Percentiles rank a stretch among this genome's conserved stretches.
phyloP scores from a whole-genome alignment of 2,113 vertebrate genomes.

The Sterrhoptilus dennistouni region DNA sequence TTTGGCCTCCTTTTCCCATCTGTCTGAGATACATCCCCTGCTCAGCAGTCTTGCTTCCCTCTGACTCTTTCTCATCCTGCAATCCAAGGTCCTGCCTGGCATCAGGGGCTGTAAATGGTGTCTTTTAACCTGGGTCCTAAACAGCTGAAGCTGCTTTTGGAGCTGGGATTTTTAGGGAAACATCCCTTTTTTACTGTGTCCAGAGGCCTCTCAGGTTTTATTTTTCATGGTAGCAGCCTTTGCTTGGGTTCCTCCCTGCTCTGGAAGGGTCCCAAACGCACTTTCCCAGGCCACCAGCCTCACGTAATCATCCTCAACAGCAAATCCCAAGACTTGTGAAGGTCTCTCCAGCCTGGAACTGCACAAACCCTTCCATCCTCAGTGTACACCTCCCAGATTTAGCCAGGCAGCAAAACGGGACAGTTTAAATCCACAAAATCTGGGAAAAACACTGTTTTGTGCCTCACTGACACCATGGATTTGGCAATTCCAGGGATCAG shows the following conservation, averaged over 20 bases:
- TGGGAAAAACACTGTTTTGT: accelerated
- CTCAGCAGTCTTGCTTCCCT: background rate
- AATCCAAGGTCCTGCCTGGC: background rate
- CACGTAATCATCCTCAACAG: accelerated
- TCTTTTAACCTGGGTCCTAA: background rate
- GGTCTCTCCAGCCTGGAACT: background rate
- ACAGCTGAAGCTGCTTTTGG: background rate
- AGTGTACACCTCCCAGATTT: accelerated
- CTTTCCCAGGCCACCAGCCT: background rate
- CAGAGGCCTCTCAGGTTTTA: background rate
- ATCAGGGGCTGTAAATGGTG: background rate
- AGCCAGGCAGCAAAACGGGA: accelerated
- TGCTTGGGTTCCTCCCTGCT: background rate
- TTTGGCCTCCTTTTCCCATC: background rate
- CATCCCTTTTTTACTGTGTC: accelerated
- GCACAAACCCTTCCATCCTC: background rate
- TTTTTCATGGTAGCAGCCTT: no score
- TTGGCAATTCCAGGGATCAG: conserved; percentile 80
- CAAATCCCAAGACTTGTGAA: accelerated
- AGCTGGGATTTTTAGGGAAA: background rate
- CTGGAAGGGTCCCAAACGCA: background rate
- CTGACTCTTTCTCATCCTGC: background rate
- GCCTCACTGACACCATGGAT: accelerated
- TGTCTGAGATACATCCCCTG: accelerated
- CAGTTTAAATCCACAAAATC: accelerated